Percentiles rank a stretch among this genome's conserved stretches.
These are phyloP conservation scores for Parnassius apollo DNA, from an alignment of 2,888 invertebrate genomes.

Conservation along the genomic window DNA sequence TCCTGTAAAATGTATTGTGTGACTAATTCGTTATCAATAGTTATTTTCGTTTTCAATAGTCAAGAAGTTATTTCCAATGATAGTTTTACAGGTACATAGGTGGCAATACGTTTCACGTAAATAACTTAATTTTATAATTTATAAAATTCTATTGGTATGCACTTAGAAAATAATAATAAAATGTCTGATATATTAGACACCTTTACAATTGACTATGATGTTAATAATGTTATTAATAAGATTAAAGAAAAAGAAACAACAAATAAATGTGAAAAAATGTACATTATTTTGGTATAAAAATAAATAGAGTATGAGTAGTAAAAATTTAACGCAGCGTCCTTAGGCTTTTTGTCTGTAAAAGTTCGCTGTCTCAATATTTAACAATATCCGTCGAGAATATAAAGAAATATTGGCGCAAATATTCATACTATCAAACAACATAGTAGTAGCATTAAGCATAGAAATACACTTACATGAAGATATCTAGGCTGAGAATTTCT, in stretches of 20 bases:
- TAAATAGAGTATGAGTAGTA: not conserved
- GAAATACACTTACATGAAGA: constrained; percentile 25
- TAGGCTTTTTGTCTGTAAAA: constrained; percentile 26
- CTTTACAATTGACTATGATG: constrained; percentile 43
- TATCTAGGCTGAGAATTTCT: constrained; percentile 36
- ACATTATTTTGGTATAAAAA: not conserved
- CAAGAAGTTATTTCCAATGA: constrained; percentile 14
- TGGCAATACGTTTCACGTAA: too few species aligned
- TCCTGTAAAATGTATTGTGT: too few species aligned
- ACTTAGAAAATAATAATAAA: constrained; percentile 9
- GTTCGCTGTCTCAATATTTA: constrained; percentile 19
- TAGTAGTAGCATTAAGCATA: constrained; percentile 33
- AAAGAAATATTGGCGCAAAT: constrained; percentile 33
- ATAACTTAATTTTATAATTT: not conserved
- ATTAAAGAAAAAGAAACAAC: not conserved
- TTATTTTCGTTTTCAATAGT: constrained; percentile 1
- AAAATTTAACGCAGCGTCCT: constrained; percentile 2
- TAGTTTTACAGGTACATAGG: constrained; percentile 5
- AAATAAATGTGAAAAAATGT: not conserved
- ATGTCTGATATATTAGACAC: constrained; percentile 35
- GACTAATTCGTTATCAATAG: not conserved
- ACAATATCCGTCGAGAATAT: constrained; percentile 18
- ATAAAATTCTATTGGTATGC: not conserved
- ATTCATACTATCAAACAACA: constrained; percentile 31
- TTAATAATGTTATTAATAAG: not conserved